phyloP scores from a whole-genome alignment of 2,888 invertebrate genomes.

The Chironomus riparius region DNA sequence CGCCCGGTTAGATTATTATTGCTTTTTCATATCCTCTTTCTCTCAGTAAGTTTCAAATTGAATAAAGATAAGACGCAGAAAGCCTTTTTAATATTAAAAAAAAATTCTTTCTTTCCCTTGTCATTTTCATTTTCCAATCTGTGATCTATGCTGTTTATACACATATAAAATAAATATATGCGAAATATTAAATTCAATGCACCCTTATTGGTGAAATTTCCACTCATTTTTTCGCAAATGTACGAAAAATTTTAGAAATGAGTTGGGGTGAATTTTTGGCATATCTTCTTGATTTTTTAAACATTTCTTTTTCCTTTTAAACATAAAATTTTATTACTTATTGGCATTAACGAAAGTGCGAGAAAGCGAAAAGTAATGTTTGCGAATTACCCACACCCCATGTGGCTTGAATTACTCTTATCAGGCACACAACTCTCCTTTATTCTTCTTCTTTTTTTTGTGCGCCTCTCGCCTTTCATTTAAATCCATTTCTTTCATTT shows the following conservation, averaged over 20 bases:
- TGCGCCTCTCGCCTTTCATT: slow-evolving; percentile 1
- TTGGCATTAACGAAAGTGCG: slow-evolving; percentile 6
- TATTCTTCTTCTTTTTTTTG: neutral
- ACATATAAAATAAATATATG: neutral
- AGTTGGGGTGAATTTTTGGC: neutral
- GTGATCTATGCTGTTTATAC: neutral
- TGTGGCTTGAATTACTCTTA: neutral
- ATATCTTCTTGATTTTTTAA: neutral
- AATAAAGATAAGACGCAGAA: slow-evolving; percentile 13
- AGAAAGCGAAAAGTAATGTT: slow-evolving; percentile 16
- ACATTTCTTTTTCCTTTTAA: neutral
- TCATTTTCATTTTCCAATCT: slow-evolving; percentile 8
- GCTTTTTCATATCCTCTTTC: slow-evolving; percentile 17
- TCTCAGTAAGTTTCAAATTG: slow-evolving; percentile 2
- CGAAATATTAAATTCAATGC: neutral
- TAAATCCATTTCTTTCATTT: slow-evolving; percentile 16
- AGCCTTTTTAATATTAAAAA: slow-evolving; percentile 16
- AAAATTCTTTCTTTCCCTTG: neutral
- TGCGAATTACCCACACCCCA: slow-evolving; percentile 4
- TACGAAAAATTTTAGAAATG: neutral
- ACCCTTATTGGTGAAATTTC: neutral
- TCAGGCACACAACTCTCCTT: slow-evolving; percentile 15
- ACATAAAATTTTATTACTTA: slow-evolving; percentile 24
- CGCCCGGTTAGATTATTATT: slow-evolving; percentile 18
- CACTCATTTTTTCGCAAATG: neutral